phyloP scores from a whole-genome alignment of 1,140 invertebrate genomes.

The Rhagoletis pomonella region DNA sequence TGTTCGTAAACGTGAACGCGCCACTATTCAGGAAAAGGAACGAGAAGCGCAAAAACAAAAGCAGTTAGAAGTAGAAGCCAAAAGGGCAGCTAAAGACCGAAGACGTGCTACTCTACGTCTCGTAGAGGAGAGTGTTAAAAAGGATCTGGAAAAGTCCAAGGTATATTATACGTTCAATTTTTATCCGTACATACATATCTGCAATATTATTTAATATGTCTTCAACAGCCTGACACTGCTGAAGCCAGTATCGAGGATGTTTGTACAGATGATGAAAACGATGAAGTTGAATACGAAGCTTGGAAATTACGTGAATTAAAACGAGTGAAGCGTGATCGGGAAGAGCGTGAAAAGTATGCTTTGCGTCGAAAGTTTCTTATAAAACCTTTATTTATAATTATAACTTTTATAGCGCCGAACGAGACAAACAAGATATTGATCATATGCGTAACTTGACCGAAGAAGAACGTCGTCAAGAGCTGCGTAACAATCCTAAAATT shows the following conservation, averaged over 20 bases:
- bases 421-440: constrained; percentile 94
- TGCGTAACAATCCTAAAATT: constrained; percentile 93
- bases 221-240: constrained; percentile 75
- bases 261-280: constrained; percentile 98
- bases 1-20: constrained; percentile 94
- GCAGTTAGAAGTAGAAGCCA: constrained; percentile 86
- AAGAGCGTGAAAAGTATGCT: constrained; percentile 91
- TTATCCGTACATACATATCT: constrained; percentile 40
- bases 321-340: constrained; percentile 95
- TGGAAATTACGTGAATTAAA: constrained; percentile 99
- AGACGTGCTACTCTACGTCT: constrained; percentile 90
- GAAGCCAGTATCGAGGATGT: constrained; percentile 89
- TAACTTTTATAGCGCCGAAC: constrained; percentile 79
- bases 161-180: background rate
- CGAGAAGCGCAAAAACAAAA: constrained; percentile 90
- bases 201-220: constrained; percentile 65
- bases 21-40: constrained; percentile 96
- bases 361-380: background rate
- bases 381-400: background rate
- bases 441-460: constrained; percentile 95
- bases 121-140: constrained; percentile 91
- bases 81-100: constrained; percentile 88
- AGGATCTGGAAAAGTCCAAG: constrained; percentile 78
- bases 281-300: constrained; percentile 97
- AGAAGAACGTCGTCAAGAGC: constrained; percentile 93